These are phyloP conservation scores for Nettapus auritus DNA, from an alignment of 2,113 vertebrate species.

Conservation along the genomic window DNA sequence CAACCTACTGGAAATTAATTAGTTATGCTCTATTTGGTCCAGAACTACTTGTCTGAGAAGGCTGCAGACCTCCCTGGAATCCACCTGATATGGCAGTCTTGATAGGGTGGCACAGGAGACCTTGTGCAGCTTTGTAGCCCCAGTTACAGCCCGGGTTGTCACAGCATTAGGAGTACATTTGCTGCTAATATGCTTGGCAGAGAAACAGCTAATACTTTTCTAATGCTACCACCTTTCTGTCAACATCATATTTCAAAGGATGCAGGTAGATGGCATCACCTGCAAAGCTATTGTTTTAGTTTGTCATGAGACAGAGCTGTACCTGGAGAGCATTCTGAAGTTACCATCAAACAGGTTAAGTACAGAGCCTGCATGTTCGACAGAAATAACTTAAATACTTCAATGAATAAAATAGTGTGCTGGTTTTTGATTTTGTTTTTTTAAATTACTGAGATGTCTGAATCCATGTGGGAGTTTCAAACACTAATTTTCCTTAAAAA, in stretches of 20 bases:
- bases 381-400: background rate
- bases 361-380: background rate
- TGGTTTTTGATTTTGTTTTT: background rate
- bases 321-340: background rate
- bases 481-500: background rate
- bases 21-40: background rate
- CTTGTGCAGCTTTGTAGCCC: background rate
- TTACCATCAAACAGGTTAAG: background rate
- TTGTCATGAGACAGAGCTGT: background rate
- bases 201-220: background rate
- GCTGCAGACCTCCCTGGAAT: background rate
- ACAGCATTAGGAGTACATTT: background rate
- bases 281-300: slow-evolving; percentile 9
- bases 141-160: background rate
- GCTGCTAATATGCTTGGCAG: rapidly evolving
- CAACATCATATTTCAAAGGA: background rate
- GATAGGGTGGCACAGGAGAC: rapidly evolving
- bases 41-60: background rate
- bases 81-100: background rate
- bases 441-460: background rate
- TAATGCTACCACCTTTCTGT: background rate
- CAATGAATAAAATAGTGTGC: background rate
- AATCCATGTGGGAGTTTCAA: background rate
- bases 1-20: background rate
- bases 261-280: slow-evolving; percentile 38